Evolutionary conservation across 2,113 vertebrate genomes (phyloP), one percentile per base, ranked within the genome.

Genomic region (Equus quagga): DNA sequence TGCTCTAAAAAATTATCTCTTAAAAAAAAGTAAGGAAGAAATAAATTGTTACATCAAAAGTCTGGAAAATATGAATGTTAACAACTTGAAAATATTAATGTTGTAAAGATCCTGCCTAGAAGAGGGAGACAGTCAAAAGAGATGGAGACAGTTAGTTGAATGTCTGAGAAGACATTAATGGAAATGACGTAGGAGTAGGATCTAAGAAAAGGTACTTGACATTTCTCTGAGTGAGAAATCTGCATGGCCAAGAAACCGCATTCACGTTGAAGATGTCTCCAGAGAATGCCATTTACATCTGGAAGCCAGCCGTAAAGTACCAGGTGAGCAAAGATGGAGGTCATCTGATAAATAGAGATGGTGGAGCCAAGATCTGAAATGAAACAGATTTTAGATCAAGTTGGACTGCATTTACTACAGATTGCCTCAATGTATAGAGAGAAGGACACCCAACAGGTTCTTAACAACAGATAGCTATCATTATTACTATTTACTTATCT

Each of bases 11-110:
- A 56, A 33, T 9, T 18, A 18, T 18, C 44, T 44, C 6, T 54
- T 85, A 76, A 94, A 80, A 78, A 82, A 65, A 31, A 69, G 36
- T n/a, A 36, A 73, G 21, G 67, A 79, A 76, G 14, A 96, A 91
- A 51, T 65, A 81, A 44, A 23, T 8, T 54, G n/a, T 12, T 69
- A 62, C 9, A 44, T n/a, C 23, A 69, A 62, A 58, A 79, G 58
- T 14, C 21, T n/a, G 41, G 62, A 58, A 36, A 67, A 26, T 82
- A 10, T 28, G 31, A 73, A 31, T 36, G 19, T 31, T 21, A 82
- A 78, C 19, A 88, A n/a, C 31, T 17, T 67, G 28, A 49, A 93
- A 79, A 69, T 18, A 33, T 23, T n/a, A 49, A 69, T 11, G 12
- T 73, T 58, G 11, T 64, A 33, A 82, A 70, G 51, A n/a, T 23